These are phyloP conservation scores for Polymixis flavicincta DNA, from an alignment of 2,888 invertebrate genomes.

Conservation along the genomic window DNA sequence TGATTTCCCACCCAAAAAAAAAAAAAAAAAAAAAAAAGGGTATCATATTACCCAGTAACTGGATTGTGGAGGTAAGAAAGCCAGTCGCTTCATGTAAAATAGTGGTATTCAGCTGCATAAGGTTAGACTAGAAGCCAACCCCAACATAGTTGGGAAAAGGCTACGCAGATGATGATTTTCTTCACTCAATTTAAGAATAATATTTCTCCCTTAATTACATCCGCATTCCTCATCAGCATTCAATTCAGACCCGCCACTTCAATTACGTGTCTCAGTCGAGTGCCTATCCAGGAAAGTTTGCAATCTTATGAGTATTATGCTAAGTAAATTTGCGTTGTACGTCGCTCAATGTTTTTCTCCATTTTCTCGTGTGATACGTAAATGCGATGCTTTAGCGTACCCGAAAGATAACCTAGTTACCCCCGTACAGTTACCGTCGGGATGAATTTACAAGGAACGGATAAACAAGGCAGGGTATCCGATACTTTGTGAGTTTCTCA, in stretches of 20 bases:
- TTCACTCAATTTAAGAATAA: slow-evolving; percentile 5
- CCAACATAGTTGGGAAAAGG: too few species aligned
- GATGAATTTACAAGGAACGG: slow-evolving; percentile 63
- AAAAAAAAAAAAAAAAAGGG: too few species aligned
- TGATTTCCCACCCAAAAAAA: too few species aligned
- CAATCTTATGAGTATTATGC: slow-evolving; percentile 72
- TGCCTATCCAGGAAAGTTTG: slow-evolving; percentile 68
- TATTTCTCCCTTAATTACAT: slow-evolving; percentile 31
- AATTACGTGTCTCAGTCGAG: slow-evolving; percentile 57
- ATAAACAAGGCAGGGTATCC: slow-evolving; percentile 61
- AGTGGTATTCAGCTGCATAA: too few species aligned
- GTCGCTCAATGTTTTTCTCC: slow-evolving; percentile 69
- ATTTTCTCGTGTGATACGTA: slow-evolving; percentile 67
- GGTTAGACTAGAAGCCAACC: too few species aligned
- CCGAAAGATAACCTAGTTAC: slow-evolving; percentile 75
- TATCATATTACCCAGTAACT: too few species aligned
- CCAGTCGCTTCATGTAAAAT: too few species aligned
- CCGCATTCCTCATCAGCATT: slow-evolving; percentile 48
- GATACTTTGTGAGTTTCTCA: slow-evolving; percentile 65
- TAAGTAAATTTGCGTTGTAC: slow-evolving; percentile 71
- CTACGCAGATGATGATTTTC: not conserved
- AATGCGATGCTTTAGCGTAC: slow-evolving; percentile 70
- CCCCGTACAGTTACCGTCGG: slow-evolving; percentile 58
- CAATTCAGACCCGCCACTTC: slow-evolving; percentile 57
- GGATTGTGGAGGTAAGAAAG: too few species aligned